These are phyloP conservation scores for Euproctis similis DNA, from an alignment of 2,888 invertebrate genomes.

Conservation along the genomic window DNA sequence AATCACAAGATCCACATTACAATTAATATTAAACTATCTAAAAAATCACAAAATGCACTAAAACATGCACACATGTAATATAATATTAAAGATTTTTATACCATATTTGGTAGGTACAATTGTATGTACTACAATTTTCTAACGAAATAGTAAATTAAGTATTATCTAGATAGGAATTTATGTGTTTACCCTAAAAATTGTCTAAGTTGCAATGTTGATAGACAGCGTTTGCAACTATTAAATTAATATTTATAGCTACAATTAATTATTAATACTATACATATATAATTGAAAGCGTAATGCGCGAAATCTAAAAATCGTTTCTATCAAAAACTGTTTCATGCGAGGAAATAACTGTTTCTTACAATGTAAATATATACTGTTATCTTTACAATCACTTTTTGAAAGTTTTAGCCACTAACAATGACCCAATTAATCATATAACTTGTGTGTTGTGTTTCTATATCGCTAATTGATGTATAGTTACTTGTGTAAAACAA, in stretches of 20 bases:
- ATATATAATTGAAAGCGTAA: slow-evolving; percentile 28
- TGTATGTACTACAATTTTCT: slow-evolving; percentile 53
- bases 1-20: slow-evolving; percentile 75
- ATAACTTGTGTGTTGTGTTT: slow-evolving; percentile 4
- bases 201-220: slow-evolving; percentile 40
- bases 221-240: slow-evolving; percentile 22
- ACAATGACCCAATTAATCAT: slow-evolving; percentile 19
- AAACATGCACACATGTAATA: slow-evolving; percentile 74
- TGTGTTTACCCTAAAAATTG: slow-evolving; percentile 51
- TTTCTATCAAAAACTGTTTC: slow-evolving; percentile 32
- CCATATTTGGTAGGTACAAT: slow-evolving; percentile 64
- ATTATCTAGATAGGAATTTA: slow-evolving; percentile 36
- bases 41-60: slow-evolving; percentile 76
- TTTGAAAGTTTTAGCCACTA: slow-evolving; percentile 28
- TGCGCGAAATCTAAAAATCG: slow-evolving; percentile 26
- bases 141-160: slow-evolving; percentile 39
- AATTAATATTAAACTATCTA: slow-evolving; percentile 75
- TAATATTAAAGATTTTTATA: slow-evolving; percentile 65
- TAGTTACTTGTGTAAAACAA: too few relatives aligned
- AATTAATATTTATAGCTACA: slow-evolving; percentile 9
- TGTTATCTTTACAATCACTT: slow-evolving; percentile 59
- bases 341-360: slow-evolving; percentile 59
- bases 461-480: too few relatives aligned
- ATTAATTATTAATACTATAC: too few relatives aligned
- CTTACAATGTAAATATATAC: slow-evolving; percentile 31